Base-by-base conservation (phyloP, 1,140 invertebrate genomes). In the Pseudomyrmex concolor region DNA sequence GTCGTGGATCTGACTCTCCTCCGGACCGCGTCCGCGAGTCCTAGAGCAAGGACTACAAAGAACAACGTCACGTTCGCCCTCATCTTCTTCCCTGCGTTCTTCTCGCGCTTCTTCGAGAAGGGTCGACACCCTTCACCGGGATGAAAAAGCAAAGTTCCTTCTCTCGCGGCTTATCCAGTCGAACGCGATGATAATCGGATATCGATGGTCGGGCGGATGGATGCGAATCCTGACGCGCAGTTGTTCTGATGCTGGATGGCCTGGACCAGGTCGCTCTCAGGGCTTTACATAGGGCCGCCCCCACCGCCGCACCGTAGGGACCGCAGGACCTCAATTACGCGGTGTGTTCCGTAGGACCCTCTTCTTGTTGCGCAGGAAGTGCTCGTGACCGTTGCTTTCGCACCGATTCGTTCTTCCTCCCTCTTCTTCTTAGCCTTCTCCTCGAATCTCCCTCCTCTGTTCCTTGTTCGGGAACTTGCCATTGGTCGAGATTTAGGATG, bases 221-320 rank as follows among this genome's bases (percentile, higher is more conserved):
- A 34, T 67, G 48, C 87, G 89, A 89, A 87, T 92, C 92, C 90
- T 92, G 92, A 91, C 89, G 89, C 86, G 83, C 90, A 80, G 89
- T 92, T 89, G 43, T 92, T 90, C 89, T 91, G 93, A 94, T 92
- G 91, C 92, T 92, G 93, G 93, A 94, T 94, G 93, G 90, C 87
- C 93, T 93, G 94, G 92, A 94, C 93, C 94, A 91, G 89, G 90
- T 83, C 88, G 90, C 92, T 93, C 90, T 91, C 91, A 94, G 93
- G 92, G 93, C 93, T 8, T 94, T 94, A 94, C 93, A 94, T 94
- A 94, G 94, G 94, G 93, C 93, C 85, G 73, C 89, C 94, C 94
- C 94, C 93, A 94, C 94, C 92, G 93, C 86, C 63, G 76, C 78
- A 55, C 84, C 55, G 83, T 90, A 90, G 89, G 90, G 86, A 90